phyloP scores from a whole-genome alignment of 2,888 invertebrate species.

The Limnephilus lunatus region DNA sequence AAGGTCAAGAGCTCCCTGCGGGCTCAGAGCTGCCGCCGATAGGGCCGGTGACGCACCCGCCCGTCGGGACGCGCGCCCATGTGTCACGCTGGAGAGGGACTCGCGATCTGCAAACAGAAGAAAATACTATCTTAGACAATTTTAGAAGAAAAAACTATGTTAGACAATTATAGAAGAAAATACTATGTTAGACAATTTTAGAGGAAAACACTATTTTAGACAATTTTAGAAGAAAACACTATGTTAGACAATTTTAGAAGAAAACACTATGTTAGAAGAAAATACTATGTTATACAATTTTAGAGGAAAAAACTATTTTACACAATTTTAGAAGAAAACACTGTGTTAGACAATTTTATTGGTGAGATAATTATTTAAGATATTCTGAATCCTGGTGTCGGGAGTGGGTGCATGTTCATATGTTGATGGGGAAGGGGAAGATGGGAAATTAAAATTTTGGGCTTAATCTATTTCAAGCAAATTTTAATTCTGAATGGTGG shows the following conservation, averaged over 20 bases:
- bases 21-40: slow-evolving; percentile 71
- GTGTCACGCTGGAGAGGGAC: slow-evolving; percentile 63
- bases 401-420: not conserved
- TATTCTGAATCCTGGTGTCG: not conserved
- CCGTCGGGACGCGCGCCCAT: slow-evolving; percentile 71
- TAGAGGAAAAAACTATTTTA: not conserved
- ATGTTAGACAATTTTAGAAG: not conserved
- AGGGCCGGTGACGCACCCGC: slow-evolving; percentile 70
- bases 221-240: not conserved
- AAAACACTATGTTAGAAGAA: not conserved
- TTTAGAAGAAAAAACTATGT: not conserved
- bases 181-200: not conserved
- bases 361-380: not conserved
- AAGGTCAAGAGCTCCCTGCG: slow-evolving; percentile 72
- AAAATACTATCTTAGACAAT: not conserved
- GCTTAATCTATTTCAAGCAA: too few species aligned
- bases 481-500: too few species aligned
- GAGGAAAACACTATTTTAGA: not conserved
- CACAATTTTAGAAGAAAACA: not conserved
- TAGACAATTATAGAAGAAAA: not conserved
- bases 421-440: too few species aligned
- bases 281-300: not conserved
- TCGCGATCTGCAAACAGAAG: not conserved
- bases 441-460: too few species aligned
- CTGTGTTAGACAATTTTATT: not conserved